These are phyloP conservation scores for Drosophila ochracea DNA, from an alignment of 2,888 invertebrate species.

Conservation along the genomic window DNA sequence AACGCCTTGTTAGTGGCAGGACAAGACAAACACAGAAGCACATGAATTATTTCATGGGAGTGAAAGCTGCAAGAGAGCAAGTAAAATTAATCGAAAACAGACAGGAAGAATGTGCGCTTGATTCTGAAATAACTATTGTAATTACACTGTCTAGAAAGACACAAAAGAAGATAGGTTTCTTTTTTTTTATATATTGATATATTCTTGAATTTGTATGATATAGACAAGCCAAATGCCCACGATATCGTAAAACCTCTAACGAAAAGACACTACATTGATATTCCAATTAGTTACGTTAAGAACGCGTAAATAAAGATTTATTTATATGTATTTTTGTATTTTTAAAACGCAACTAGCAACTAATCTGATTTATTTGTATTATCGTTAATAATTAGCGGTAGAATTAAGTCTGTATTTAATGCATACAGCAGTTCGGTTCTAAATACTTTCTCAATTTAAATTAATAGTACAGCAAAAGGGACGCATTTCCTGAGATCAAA, in stretches of 20 bases:
- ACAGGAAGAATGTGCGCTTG: not conserved
- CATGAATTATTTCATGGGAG: constrained; percentile 6
- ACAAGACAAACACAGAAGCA: constrained; percentile 6
- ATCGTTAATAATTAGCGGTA: constrained; percentile 35
- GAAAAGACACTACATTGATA: constrained; percentile 65
- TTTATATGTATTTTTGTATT: constrained; percentile 69
- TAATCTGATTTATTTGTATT: constrained; percentile 46
- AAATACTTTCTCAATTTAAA: not conserved
- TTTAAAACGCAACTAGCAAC: constrained; percentile 40
- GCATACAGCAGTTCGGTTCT: not conserved
- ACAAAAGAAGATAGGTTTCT: not conserved
- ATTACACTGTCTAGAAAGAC: not conserved
- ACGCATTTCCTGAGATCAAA: not conserved
- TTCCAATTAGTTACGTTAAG: constrained; percentile 55
- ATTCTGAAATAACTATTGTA: not conserved
- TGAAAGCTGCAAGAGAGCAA: not conserved
- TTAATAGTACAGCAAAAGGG: not conserved
- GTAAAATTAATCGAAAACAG: not conserved
- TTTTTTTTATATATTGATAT: not conserved
- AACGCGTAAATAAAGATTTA: constrained; percentile 47
- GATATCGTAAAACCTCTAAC: constrained; percentile 25
- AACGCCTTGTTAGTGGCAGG: constrained; percentile 81
- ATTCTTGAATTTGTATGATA: not conserved
- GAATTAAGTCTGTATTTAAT: not conserved
- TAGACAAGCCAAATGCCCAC: constrained; percentile 13